A percentile compares a stretch with the other conserved stretches of the same genome.
These are phyloP conservation scores for Pachycephus smyrnensis DNA, from an alignment of 2,888 invertebrate genomes.

Conservation along the genomic window DNA sequence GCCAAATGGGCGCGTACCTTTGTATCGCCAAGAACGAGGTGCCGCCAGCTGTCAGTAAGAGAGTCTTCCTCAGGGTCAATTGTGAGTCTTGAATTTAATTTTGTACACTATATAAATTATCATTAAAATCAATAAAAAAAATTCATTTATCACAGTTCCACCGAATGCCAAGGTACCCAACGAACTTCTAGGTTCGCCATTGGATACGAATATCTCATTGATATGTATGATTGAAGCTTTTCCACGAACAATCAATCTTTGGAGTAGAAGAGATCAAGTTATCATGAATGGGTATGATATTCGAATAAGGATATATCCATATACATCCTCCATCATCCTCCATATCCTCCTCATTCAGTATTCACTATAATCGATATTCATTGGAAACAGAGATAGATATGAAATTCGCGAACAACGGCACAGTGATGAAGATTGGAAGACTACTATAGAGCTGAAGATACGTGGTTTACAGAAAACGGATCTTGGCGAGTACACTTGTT, in stretches of 20 bases:
- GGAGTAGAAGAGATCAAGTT: constrained; percentile 75
- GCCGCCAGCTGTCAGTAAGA: constrained; percentile 75
- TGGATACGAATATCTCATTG: constrained; percentile 73
- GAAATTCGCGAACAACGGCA: constrained; percentile 72
- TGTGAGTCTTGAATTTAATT: constrained; percentile 73
- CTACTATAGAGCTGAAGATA: constrained; percentile 74
- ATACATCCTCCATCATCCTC: constrained; percentile 17
- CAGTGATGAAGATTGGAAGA: constrained; percentile 70
- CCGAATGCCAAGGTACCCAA: constrained; percentile 76
- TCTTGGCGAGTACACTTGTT: constrained; percentile 77
- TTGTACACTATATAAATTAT: background rate
- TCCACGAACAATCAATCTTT: constrained; percentile 77
- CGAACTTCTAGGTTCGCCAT: constrained; percentile 75
- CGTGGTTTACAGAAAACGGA: constrained; percentile 73
- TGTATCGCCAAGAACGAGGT: constrained; percentile 83
- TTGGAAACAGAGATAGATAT: constrained; percentile 73
- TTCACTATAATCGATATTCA: constrained; percentile 7
- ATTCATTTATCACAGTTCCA: constrained; percentile 69
- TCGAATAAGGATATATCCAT: constrained; percentile 51
- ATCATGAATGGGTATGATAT: constrained; percentile 72
- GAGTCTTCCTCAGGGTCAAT: constrained; percentile 71
- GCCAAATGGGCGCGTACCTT: constrained; percentile 81
- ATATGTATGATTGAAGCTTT: constrained; percentile 77
- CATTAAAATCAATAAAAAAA: background rate
- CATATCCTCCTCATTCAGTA: constrained; percentile 25